Evolutionary conservation across 2,797 vertebrate genomes (phyloP).

Genomic region (Eulemur albifrons): DNA sequence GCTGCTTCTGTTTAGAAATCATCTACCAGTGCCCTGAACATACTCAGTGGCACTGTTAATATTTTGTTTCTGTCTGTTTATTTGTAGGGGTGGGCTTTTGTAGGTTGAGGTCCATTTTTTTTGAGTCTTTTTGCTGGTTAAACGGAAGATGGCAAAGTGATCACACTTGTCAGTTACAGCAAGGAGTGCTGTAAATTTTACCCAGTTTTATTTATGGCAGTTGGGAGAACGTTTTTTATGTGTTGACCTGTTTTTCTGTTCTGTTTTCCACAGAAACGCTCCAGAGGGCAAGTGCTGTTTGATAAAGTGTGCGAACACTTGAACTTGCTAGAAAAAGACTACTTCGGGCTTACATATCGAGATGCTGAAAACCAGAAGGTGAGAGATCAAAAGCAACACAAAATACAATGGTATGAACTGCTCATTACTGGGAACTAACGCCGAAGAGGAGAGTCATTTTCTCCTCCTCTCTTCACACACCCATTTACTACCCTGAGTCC

Average conservation of each 20-base stretch:
- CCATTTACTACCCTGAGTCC: not conserved
- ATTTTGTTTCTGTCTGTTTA: not conserved
- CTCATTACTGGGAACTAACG: not conserved
- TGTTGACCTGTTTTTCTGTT: slow-evolving; percentile 1
- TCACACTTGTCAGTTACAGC: not conserved
- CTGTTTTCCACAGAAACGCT: slow-evolving; percentile 90
- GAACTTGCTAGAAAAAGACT: slow-evolving; percentile 97
- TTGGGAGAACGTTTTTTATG: not conserved
- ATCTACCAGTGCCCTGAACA: not conserved
- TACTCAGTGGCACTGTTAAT: not conserved
- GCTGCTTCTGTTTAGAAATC: not conserved
- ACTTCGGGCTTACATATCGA: slow-evolving; percentile 95
- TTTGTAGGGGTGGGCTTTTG: not conserved
- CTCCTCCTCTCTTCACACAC: not conserved
- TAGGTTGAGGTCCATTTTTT: not conserved
- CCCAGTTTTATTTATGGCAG: not conserved
- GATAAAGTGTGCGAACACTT: slow-evolving; percentile 98
- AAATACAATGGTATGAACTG: not conserved
- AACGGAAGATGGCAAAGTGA: not conserved
- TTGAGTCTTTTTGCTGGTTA: not conserved
- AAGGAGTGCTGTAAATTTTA: not conserved
- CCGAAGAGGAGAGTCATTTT: rapidly evolving
- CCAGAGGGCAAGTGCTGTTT: slow-evolving; percentile 93
- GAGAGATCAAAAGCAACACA: slow-evolving; percentile 2
- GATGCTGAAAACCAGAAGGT: slow-evolving; percentile 98